Conservation (phyloP, 2,797 vertebrate genomes). For the Enteromius radiatus region DNA sequence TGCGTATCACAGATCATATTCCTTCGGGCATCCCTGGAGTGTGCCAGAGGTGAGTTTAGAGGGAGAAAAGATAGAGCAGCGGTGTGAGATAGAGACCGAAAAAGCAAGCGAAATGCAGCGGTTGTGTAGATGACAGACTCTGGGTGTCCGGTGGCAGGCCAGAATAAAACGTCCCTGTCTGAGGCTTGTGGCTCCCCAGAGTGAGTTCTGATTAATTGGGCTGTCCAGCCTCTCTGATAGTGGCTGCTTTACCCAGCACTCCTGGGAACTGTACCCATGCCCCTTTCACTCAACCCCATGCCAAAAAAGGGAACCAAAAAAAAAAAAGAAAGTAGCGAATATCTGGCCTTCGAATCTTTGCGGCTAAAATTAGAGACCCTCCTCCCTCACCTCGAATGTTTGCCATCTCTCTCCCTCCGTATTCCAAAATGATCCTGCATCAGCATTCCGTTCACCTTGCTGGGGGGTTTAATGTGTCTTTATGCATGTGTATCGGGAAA, state of each 20-base stretch:
- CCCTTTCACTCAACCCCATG: conserved; percentile 59
- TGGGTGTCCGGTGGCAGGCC: conserved; percentile 63
- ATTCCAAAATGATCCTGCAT: conserved; percentile 71
- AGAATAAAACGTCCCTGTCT: conserved; percentile 79
- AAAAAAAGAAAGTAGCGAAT: conserved; percentile 58
- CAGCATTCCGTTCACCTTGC: conserved; percentile 82
- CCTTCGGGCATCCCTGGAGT: neutral
- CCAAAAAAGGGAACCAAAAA: conserved; percentile 34
- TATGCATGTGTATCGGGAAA: conserved; percentile 68
- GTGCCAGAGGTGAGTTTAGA: conserved; percentile 15
- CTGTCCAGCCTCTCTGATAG: conserved; percentile 77
- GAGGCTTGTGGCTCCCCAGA: conserved; percentile 71
- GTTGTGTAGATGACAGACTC: conserved; percentile 61
- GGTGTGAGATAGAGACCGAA: conserved; percentile 44
- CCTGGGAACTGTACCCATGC: conserved; percentile 72
- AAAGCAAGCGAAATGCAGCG: neutral
- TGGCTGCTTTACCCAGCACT: conserved; percentile 75
- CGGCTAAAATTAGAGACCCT: conserved; percentile 72
- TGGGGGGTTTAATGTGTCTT: conserved; percentile 69
- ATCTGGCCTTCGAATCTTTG: conserved; percentile 57
- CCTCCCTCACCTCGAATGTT: conserved; percentile 2
- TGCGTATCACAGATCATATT: neutral
- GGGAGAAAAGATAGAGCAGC: conserved; percentile 34
- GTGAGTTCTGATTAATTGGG: conserved; percentile 79
- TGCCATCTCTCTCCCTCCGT: conserved; percentile 27